Evolutionary conservation across 30 jellyfish, hydroid and myxozoan genomes (phyloP), one percentile per base, ranked within the genome.

Genomic region (Nemopilema nomurai): DNA sequence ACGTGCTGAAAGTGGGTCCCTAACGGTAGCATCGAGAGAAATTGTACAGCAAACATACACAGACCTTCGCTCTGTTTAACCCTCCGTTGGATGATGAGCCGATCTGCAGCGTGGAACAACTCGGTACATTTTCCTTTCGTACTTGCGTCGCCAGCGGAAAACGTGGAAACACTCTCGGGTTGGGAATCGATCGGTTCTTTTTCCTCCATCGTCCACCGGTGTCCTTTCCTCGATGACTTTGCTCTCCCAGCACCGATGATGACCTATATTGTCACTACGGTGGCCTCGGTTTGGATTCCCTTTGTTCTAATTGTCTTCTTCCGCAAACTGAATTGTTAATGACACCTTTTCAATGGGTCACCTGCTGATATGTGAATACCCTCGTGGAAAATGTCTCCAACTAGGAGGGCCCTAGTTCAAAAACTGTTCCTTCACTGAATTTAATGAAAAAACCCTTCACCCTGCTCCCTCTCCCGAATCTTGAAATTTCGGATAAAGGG

Each of bases 81-180:
- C 16, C 23, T 23, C 25, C 89, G 51, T 69, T 85, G 94, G 18
- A 85, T 74, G 3, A 85, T 74, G 51, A 85, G 75, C 51, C 77
- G 68, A 18, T 85, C 94, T 18, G 80, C 29, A 33, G 29, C 72
- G 51, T 74, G 77, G 6, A 85, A 66, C 77, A 75, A 49, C 75
- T 62, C 67, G 7, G 66, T 62, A 18, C 79, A 85, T 24, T 76
- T 85, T 29, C 52, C 84, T 63, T 51, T 63, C 6, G 29, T 32
- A 24, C 41, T 82, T 26, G 33, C 63, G 7, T 51, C 26, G 8
- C 69, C 88, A 51, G 88, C 50, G 1, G 25, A 30, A 9, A 28
- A 23, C 8, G 90, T 66, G 7, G 84, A 68, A 81, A 49, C 83
- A 41, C 90, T 81, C 76, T 69, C 18, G 29, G 83, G 90, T 41